Percentiles rank a stretch among this genome's conserved stretches.
phyloP scores from a whole-genome alignment of 2,113 vertebrate genomes.

The Corythoichthys intestinalis region DNA sequence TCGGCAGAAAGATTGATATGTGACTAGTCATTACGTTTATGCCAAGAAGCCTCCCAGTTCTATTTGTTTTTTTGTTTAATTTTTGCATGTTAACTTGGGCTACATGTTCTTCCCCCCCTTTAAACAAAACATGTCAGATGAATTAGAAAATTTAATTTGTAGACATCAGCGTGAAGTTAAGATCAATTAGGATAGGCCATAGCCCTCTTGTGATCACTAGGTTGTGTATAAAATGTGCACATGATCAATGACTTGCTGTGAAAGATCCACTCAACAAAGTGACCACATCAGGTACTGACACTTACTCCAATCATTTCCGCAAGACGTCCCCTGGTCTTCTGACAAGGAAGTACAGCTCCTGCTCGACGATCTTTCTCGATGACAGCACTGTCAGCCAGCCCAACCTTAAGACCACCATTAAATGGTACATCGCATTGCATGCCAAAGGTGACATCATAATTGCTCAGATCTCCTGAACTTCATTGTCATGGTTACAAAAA shows the following conservation, averaged over 20 bases:
- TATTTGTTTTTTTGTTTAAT: background rate
- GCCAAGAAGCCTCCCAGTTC: background rate
- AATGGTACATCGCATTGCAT: slow-evolving; percentile 46
- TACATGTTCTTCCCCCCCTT: background rate
- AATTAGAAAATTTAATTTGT: background rate
- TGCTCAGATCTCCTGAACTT: no score
- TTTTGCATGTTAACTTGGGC: background rate
- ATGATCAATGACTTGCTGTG: no score
- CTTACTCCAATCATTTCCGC: background rate
- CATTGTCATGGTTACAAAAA: background rate
- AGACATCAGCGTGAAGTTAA: background rate
- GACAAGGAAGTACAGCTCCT: slow-evolving; percentile 76
- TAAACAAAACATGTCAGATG: background rate
- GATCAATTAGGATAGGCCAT: background rate
- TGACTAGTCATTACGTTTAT: background rate
- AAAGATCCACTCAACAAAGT: no score
- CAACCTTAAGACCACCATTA: slow-evolving; percentile 71
- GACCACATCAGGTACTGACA: background rate
- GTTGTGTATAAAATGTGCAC: no score
- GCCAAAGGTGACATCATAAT: no score
- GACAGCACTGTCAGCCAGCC: slow-evolving; percentile 71
- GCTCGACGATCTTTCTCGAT: slow-evolving; percentile 66
- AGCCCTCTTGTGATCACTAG: no score
- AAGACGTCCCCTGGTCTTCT: slow-evolving; percentile 87
- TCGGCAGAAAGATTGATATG: background rate